Conservation (phyloP, 2,797 vertebrate genomes). For the Darevskia nairensis region DNA sequence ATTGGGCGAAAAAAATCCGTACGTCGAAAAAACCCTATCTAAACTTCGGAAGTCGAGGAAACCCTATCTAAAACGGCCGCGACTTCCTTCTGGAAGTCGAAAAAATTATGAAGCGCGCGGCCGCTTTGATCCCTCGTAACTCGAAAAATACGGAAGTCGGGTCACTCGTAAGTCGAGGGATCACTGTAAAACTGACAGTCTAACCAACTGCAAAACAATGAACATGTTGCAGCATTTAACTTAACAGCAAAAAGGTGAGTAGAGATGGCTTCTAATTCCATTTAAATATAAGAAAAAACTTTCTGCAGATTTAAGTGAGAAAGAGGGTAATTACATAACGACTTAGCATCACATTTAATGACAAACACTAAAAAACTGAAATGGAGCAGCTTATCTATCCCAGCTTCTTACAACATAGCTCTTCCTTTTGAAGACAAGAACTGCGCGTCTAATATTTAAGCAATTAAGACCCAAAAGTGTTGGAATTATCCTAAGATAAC, state of each 20-base stretch:
- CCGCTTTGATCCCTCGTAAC: too few relatives aligned
- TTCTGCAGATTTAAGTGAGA: slow-evolving; percentile 18
- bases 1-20: too few relatives aligned
- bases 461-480: slow-evolving; percentile 6
- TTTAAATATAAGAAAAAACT: accelerated
- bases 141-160: too few relatives aligned
- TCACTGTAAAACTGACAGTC: background rate
- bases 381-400: slow-evolving; percentile 22
- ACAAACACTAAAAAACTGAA: background rate
- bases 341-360: slow-evolving; percentile 10
- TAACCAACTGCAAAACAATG: too few relatives aligned
- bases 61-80: too few relatives aligned
- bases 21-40: too few relatives aligned
- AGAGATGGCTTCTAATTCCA: background rate
- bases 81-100: too few relatives aligned
- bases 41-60: too few relatives aligned
- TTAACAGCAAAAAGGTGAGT: background rate
- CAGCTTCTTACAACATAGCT: background rate
- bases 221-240: background rate
- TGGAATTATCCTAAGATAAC: slow-evolving; percentile 32
- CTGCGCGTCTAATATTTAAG: slow-evolving; percentile 23
- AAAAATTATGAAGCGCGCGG: too few relatives aligned
- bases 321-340: background rate
- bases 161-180: too few relatives aligned
- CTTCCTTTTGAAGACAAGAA: slow-evolving; percentile 33